Evolutionary conservation across 2,888 invertebrate species (phyloP).

Genomic region (Chrysopilus asiliformis): DNA sequence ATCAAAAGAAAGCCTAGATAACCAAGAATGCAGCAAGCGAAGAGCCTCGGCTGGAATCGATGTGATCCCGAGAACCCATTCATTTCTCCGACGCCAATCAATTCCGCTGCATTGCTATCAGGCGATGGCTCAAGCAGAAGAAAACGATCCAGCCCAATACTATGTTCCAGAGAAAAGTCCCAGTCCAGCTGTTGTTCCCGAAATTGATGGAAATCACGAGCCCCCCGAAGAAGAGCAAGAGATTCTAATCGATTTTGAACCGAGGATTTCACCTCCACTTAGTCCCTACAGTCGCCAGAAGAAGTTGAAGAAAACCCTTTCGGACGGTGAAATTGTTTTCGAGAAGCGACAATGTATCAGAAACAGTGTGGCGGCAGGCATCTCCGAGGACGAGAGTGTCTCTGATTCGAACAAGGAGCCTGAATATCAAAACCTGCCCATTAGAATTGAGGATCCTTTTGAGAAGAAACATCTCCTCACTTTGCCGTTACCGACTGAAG

Average conservation of each 20-base stretch:
- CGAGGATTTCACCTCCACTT: slow-evolving; percentile 52
- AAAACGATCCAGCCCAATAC: slow-evolving; percentile 2
- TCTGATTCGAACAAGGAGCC: too few species aligned
- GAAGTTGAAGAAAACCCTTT: slow-evolving; percentile 59
- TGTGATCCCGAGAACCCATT: slow-evolving; percentile 14
- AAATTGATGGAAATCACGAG: slow-evolving; percentile 29
- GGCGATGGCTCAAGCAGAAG: slow-evolving; percentile 5
- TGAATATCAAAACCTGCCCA: slow-evolving; percentile 15
- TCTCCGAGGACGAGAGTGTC: slow-evolving; percentile 49
- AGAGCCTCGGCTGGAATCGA: slow-evolving; percentile 11
- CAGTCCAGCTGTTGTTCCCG: slow-evolving; percentile 1
- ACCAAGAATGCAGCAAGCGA: slow-evolving; percentile 6
- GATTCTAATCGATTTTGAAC: slow-evolving; percentile 80
- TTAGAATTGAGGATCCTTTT: slow-evolving; percentile 18
- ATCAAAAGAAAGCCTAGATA: slow-evolving; percentile 14
- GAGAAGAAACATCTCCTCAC: slow-evolving; percentile 15
- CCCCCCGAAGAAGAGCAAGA: slow-evolving; percentile 60
- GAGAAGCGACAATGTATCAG: slow-evolving; percentile 42
- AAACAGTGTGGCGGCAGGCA: slow-evolving; percentile 43
- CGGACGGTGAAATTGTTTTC: slow-evolving; percentile 64
- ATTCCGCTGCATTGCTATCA: slow-evolving; percentile 15
- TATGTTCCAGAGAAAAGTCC: not conserved
- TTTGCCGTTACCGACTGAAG: slow-evolving; percentile 17
- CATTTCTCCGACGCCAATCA: slow-evolving; percentile 12
- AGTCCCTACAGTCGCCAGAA: slow-evolving; percentile 41